These are phyloP conservation scores for Diloba caeruleocephala DNA, from an alignment of 2,888 invertebrate genomes.

Conservation along the genomic window DNA sequence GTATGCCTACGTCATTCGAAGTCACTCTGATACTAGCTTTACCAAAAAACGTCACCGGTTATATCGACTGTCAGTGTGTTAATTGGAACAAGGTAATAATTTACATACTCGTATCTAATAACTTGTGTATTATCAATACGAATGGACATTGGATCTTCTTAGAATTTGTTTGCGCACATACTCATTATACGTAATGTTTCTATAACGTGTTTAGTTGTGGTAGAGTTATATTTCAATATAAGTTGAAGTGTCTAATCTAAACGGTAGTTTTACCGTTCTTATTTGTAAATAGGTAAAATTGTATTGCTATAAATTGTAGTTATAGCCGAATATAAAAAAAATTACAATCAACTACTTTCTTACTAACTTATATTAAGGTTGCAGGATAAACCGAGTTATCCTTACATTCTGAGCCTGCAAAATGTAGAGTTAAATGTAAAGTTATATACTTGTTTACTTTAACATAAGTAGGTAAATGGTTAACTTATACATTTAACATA, in stretches of 20 bases:
- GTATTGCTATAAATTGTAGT: background rate
- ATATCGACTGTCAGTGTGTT: slow-evolving; percentile 59
- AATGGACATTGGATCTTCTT: slow-evolving; percentile 62
- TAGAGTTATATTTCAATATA: slow-evolving; percentile 40
- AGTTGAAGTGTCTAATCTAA: slow-evolving; percentile 12
- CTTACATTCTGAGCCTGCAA: background rate
- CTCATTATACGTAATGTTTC: slow-evolving; percentile 32
- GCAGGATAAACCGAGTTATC: background rate
- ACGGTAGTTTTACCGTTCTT: slow-evolving; percentile 9
- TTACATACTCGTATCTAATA: slow-evolving; percentile 66
- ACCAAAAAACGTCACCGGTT: slow-evolving; percentile 64
- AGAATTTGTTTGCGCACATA: slow-evolving; percentile 55
- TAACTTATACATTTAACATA: slow-evolving; percentile 18
- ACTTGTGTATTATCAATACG: slow-evolving; percentile 62
- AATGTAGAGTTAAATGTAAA: background rate
- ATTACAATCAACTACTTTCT: background rate
- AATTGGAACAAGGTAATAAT: slow-evolving; percentile 77
- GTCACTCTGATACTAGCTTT: slow-evolving; percentile 48
- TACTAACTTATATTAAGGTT: background rate
- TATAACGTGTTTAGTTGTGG: slow-evolving; percentile 32
- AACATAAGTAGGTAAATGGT: slow-evolving; percentile 10
- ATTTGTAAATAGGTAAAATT: slow-evolving; percentile 14
- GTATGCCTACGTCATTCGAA: slow-evolving; percentile 42
- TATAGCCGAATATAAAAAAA: background rate
- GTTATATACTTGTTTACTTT: slow-evolving; percentile 6